phyloP scores from a whole-genome alignment of 2,888 invertebrate genomes.

The Drosophila anomelani region DNA sequence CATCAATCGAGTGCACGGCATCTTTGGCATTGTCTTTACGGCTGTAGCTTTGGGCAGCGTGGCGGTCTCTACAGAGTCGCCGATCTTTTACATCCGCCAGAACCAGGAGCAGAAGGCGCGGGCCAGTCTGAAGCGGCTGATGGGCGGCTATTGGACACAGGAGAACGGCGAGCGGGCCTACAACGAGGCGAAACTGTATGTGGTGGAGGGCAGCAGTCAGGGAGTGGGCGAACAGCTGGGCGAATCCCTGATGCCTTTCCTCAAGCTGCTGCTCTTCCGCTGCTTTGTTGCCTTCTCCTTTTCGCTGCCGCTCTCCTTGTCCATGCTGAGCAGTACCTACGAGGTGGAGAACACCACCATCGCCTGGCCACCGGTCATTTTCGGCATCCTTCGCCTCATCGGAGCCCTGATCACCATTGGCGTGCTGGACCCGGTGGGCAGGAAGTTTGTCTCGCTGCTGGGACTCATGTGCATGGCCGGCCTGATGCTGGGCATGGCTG shows the following conservation, averaged over 20 bases:
- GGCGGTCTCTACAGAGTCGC: conserved; percentile 67
- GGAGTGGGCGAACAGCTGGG: conserved; percentile 31
- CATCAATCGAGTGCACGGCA: conserved; percentile 69
- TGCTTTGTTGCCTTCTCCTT: conserved; percentile 74
- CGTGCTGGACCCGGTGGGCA: conserved; percentile 63
- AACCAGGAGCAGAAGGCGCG: conserved; percentile 68
- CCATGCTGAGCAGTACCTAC: conserved; percentile 17
- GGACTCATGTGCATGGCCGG: conserved; percentile 64
- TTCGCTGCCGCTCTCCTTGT: conserved; percentile 67
- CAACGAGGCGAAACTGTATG: conserved; percentile 69
- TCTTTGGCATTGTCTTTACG: conserved; percentile 62
- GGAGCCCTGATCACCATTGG: conserved; percentile 54
- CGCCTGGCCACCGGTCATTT: conserved; percentile 57
- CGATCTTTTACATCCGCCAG: conserved; percentile 67
- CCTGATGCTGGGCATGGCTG: conserved; percentile 66
- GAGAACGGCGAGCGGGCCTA: conserved; percentile 46
- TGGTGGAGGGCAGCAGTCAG: conserved; percentile 57
- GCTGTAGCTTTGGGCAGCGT: conserved; percentile 42
- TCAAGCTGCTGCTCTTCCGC: conserved; percentile 72
- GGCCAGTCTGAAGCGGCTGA: conserved; percentile 41
- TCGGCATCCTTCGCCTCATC: conserved; percentile 62
- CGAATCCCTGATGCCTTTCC: conserved; percentile 62
- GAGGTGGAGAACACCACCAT: not conserved
- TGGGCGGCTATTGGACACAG: conserved; percentile 33
- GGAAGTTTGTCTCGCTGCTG: conserved; percentile 62